Evolutionary conservation across 2,113 vertebrate species (phyloP), one percentile per base, ranked within the genome.

Genomic region (Alces alces): DNA sequence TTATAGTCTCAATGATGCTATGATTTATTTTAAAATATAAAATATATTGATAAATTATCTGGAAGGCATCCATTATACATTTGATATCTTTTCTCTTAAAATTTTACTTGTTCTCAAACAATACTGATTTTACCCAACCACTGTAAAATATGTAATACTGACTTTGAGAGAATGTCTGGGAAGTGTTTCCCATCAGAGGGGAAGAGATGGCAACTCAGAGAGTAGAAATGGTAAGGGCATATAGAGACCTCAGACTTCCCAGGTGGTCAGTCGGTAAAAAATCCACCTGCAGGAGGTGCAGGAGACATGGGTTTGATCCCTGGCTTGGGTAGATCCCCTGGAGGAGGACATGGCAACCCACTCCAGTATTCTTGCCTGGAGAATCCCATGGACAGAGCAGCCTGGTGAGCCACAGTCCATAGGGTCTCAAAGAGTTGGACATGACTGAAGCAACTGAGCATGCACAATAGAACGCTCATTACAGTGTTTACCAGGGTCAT

Each of bases 1-100:
- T 64, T 52, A 39, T 85, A 58, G 39, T 58, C 12, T 93, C 45
- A 45, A 2, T 79, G 7, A 79, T 52, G 6, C 5, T 85, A 10
- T 16, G 23, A 88, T 93, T 87, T 45, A 85, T 93, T 95, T 97
- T 23, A 82, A 96, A 96, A 93, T 30, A 50, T 16, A 36, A 90
- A 76, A 57, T 2, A 5, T 33, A 58, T 91, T 79, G 52, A 58
- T 84, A 23, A 91, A 66, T 54, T 36, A 66, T 52, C 70, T 90
- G 3, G 16, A 64, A 78, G 80, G 2, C 2, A 21, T 89, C 27
- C 7, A 86, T 47, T 89, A 19, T 88, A 93, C 83, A 73, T 50
- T 89, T 85, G 58, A 88, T 80, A 8, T 17, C 43, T 70, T 95
- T 66, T 86, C 12, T n/a, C n/a, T 89, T 64, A 57, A 80, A 86